Evolutionary conservation across 2,888 invertebrate genomes (phyloP), one percentile per base, ranked within the genome.

Genomic region (Lithophane socia): DNA sequence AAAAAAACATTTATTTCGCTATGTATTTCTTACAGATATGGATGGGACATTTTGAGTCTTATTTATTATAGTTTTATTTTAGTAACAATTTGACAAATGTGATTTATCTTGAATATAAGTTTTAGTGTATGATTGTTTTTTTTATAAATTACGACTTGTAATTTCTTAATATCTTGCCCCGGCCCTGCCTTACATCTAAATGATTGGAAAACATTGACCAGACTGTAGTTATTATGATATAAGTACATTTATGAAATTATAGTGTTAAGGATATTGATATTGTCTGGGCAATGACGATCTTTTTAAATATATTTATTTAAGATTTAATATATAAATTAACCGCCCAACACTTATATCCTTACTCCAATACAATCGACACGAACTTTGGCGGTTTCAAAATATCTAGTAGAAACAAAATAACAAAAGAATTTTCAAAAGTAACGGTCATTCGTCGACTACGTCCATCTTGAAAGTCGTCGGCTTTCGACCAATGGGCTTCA

Each of bases 401-500:
- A 75, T 77, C 73, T 83, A 81, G 2, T 75, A 77, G 29, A 71
- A 88, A 86, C 18, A 52, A 52, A 18, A 52, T 9, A 21, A 86
- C 58, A 63, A 68, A 84, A 84, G 9, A 71, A 64, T 77, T 68
- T 83, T 78, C 64, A 83, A 87, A 83, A 79, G 70, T 85, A 88
- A 86, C 90, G 88, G 90, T 96, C 93, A 95, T 91, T 96, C 95
- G 67, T 94, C 93, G 70, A 95, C 92, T 76, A 95, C 96, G 82
- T 94, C 95, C 94, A 96, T 96, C 85, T 93, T 96, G 92, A 95
- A 96, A 64, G 92, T 87, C 58, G 92, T 94, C 29, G 93, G 92
- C 78, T 94, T 95, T 70, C 90, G 92, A 77, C 94, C 94, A 84
- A 95, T 94, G 29, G 94, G 94, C 88, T 95, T 95, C 94, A 96